These are phyloP conservation scores for Chloroceryle inda DNA, from an alignment of 2,797 vertebrate species.

Conservation along the genomic window DNA sequence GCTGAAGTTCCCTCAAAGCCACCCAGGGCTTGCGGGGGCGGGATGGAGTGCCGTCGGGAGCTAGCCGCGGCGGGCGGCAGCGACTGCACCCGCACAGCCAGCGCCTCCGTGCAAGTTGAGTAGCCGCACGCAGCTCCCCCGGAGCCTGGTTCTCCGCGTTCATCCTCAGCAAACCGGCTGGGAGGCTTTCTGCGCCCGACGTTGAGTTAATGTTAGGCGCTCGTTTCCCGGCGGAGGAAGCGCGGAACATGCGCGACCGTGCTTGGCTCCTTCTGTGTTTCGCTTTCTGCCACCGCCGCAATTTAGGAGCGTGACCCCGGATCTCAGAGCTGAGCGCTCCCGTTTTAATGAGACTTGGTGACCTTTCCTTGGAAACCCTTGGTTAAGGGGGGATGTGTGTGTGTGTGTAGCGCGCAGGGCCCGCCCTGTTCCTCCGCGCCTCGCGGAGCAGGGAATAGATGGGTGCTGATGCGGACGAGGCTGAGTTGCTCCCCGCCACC, in stretches of 20 bases:
- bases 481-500: not conserved
- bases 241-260: not conserved
- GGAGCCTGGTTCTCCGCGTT: not conserved
- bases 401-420: not conserved
- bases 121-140: not conserved
- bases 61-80: not conserved
- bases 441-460: not conserved
- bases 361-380: not conserved
- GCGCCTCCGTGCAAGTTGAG: not conserved
- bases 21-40: not conserved
- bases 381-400: no score
- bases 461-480: no score
- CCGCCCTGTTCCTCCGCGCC: not conserved
- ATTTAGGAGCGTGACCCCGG: not conserved
- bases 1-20: not conserved
- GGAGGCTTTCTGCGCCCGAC: not conserved
- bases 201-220: no score
- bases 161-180: not conserved
- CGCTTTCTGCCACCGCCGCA: not conserved
- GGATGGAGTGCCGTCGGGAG: not conserved
- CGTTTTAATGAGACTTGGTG: not conserved
- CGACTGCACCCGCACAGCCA: not conserved
- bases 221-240: not conserved
- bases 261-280: not conserved
- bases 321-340: not conserved